A percentile compares a stretch with the other conserved stretches of the same genome.
Evolutionary conservation across 1,140 invertebrate genomes (phyloP).

Genomic region (Chelonus insularis): DNA sequence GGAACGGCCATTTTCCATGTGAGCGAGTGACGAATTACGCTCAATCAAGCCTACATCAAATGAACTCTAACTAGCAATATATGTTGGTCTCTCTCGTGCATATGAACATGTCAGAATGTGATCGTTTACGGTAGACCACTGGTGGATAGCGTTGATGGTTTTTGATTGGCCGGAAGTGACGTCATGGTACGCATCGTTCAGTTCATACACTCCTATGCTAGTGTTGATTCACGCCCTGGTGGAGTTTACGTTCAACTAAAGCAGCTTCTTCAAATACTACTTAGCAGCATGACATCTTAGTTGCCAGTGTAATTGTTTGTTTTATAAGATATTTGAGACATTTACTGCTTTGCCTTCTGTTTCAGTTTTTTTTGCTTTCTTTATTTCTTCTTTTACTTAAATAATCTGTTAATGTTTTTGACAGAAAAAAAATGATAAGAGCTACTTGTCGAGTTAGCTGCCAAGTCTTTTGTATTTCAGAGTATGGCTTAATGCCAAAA

Average conservation of each 20-base stretch:
- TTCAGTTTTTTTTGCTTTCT: no score
- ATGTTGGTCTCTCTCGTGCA: slow-evolving; percentile 1
- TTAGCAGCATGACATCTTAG: neutral
- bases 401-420: neutral
- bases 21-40: slow-evolving; percentile 40
- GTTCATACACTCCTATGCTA: slow-evolving; percentile 31
- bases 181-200: slow-evolving; percentile 48
- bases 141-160: slow-evolving; percentile 49
- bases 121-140: slow-evolving; percentile 23
- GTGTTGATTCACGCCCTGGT: slow-evolving; percentile 24
- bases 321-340: no score
- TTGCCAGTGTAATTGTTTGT: neutral
- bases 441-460: slow-evolving; percentile 15
- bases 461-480: slow-evolving; percentile 35
- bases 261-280: neutral
- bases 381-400: neutral
- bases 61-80: slow-evolving; percentile 3
- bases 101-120: neutral
- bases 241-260: slow-evolving; percentile 16
- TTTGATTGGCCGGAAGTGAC: slow-evolving; percentile 60
- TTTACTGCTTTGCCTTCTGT: no score
- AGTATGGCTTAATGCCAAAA: slow-evolving; percentile 50
- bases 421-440: slow-evolving; percentile 1
- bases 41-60: slow-evolving; percentile 42
- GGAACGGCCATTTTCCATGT: slow-evolving; percentile 17